A percentile compares a stretch with the other conserved stretches of the same genome.
phyloP scores from a whole-genome alignment of 2,797 vertebrate species.

The Peromyscus eremicus region DNA sequence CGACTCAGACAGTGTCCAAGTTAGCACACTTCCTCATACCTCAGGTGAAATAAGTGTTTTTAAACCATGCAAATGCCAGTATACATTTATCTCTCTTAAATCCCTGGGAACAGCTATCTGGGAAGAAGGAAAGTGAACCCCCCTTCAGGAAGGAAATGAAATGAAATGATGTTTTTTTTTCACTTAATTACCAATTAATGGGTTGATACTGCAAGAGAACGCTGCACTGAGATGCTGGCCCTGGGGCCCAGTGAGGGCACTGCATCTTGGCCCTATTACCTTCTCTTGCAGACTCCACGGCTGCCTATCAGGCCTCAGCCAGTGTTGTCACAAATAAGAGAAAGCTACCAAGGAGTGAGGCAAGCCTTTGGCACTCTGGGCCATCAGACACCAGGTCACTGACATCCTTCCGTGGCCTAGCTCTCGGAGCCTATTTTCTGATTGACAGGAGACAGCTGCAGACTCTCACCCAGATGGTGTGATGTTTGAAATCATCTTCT shows the following conservation, averaged over 20 bases:
- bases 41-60: conserved; percentile 88
- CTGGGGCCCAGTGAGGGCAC: conserved; percentile 43
- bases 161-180: conserved; percentile 40
- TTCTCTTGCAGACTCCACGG: conserved; percentile 67
- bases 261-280: conserved; percentile 55
- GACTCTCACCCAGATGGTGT: not conserved
- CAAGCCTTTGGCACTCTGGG: not conserved
- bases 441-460: not conserved
- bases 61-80: conserved; percentile 86
- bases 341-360: conserved; percentile 42
- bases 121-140: conserved; percentile 60
- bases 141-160: not conserved
- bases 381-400: not conserved
- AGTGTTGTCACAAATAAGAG: conserved; percentile 59
- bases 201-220: conserved; percentile 64
- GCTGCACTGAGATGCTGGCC: conserved; percentile 32
- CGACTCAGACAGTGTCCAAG: conserved; percentile 93
- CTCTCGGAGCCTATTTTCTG: not conserved
- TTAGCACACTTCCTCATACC: conserved; percentile 91
- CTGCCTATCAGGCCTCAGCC: conserved; percentile 46
- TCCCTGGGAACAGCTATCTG: conserved; percentile 73
- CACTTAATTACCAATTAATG: conserved; percentile 77
- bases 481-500: not conserved
- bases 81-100: conserved; percentile 83
- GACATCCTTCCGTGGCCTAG: fast-evolving